These are phyloP conservation scores for Stichopus horrens DNA, from an alignment of 53 echinoderm and acorn worm genomes.

Conservation along the genomic window DNA sequence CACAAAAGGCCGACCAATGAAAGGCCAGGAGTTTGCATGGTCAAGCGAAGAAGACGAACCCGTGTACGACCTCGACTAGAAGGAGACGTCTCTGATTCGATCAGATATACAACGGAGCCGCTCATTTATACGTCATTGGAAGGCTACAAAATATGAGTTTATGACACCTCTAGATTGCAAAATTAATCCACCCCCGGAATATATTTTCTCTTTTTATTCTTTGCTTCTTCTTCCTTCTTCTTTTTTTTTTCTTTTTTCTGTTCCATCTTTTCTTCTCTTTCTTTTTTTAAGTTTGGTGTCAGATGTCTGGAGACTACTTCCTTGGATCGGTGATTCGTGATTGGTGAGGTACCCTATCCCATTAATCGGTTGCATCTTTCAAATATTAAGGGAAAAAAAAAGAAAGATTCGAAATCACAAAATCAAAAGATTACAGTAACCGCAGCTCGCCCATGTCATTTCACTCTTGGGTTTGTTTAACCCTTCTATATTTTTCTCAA, in stretches of 20 bases:
- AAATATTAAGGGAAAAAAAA: too few relatives aligned
- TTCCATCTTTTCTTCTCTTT: too few relatives aligned
- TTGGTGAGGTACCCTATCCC: neutral
- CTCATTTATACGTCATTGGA: neutral
- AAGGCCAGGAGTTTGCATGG: conserved; percentile 6
- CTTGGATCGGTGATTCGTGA: neutral
- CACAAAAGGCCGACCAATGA: conserved; percentile 34
- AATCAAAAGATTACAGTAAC: too few relatives aligned
- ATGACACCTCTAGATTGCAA: neutral
- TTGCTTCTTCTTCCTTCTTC: neutral
- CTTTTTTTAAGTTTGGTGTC: neutral
- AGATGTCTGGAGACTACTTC: neutral
- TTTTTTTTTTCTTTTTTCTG: too few relatives aligned
- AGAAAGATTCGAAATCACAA: too few relatives aligned
- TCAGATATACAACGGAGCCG: conserved; percentile 15
- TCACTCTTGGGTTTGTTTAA: too few relatives aligned
- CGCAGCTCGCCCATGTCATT: too few relatives aligned
- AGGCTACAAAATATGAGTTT: neutral
- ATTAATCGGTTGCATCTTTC: too few relatives aligned
- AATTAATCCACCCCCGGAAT: neutral
- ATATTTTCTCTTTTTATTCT: neutral
- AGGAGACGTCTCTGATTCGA: conserved; percentile 12
- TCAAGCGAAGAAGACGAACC: conserved; percentile 1
- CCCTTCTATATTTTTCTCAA: too few relatives aligned
- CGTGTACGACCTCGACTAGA: conserved; percentile 14